Evolutionary conservation across 2,113 vertebrate species (phyloP).

Genomic region (Ptilonorhynchus violaceus): DNA sequence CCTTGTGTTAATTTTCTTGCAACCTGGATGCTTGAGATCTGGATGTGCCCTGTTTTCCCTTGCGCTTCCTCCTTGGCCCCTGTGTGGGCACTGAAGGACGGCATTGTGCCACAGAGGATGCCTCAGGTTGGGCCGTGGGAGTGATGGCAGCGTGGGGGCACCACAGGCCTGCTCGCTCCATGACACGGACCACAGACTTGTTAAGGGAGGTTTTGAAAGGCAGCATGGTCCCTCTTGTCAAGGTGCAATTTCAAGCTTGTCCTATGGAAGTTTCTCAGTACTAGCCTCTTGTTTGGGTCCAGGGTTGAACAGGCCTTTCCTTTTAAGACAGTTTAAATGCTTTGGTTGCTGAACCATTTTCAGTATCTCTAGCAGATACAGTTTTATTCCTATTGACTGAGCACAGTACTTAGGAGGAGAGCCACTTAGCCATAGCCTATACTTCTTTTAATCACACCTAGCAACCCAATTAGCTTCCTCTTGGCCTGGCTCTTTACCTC

Average conservation of each 20-base stretch:
- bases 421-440: background rate
- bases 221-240: background rate
- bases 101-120: background rate
- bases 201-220: background rate
- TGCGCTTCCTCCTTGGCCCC: background rate
- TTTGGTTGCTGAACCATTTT: background rate
- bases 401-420: background rate
- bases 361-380: background rate
- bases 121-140: background rate
- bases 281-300: background rate
- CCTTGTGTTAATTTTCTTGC: background rate
- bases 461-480: background rate
- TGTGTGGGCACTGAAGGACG: background rate
- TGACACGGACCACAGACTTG: background rate
- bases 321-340: background rate
- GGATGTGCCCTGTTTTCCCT: background rate
- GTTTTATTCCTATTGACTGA: background rate
- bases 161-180: fast-evolving
- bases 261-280: background rate
- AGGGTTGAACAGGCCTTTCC: background rate
- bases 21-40: background rate
- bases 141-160: fast-evolving
- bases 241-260: background rate
- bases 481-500: background rate
- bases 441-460: slow-evolving; percentile 21